These are phyloP conservation scores for Capreolus pygargus DNA, from an alignment of 2,113 vertebrate genomes.

Conservation along the genomic window DNA sequence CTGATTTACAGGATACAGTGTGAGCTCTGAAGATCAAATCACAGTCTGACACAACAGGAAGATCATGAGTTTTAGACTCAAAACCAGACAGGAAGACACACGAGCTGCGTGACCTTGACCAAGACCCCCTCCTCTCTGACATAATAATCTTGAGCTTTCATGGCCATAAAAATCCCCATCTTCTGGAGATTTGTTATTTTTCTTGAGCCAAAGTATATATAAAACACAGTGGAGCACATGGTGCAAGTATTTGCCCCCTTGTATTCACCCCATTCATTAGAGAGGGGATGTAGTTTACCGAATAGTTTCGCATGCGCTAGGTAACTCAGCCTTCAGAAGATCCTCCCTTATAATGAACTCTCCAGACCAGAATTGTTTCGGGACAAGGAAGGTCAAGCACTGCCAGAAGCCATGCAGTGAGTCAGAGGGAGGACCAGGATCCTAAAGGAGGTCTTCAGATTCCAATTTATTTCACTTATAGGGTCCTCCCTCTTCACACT, in stretches of 20 bases:
- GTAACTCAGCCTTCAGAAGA: background rate
- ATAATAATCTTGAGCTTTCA: background rate
- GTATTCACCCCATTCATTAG: background rate
- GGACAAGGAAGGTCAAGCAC: background rate
- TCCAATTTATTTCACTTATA: background rate
- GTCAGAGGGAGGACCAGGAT: background rate
- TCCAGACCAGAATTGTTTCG: background rate
- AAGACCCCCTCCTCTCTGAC: background rate
- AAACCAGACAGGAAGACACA: background rate
- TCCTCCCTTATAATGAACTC: background rate
- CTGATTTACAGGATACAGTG: background rate
- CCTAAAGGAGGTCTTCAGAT: background rate
- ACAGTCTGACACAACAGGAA: rapidly evolving
- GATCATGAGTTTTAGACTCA: background rate
- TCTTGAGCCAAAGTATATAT: background rate
- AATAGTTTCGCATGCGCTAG: background rate
- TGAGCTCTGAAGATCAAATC: background rate
- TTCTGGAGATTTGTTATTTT: background rate
- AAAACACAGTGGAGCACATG: background rate
- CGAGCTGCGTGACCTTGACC: background rate
- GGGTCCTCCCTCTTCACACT: background rate
- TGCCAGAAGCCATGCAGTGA: rapidly evolving
- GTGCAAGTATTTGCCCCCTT: background rate
- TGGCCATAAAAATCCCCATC: background rate
- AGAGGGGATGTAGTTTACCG: background rate